A percentile compares a stretch with the other conserved stretches of the same genome.
Conservation (phyloP, 2,113 vertebrate species). For the Cephalopterus ornatus region DNA sequence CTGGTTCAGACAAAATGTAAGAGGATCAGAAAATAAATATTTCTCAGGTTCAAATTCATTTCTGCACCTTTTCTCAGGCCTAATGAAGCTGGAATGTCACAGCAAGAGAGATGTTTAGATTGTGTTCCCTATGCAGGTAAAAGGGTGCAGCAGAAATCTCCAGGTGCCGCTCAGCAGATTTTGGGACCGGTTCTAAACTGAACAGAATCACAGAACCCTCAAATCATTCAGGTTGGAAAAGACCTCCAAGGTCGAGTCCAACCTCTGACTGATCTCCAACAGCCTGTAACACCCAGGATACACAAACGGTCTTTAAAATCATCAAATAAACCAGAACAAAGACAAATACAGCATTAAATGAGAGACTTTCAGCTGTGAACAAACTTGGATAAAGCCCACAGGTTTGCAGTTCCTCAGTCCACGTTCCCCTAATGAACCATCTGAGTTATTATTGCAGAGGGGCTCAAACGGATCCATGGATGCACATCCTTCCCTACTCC, state of each 20-base stretch:
- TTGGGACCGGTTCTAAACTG: neutral
- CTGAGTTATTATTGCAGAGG: neutral
- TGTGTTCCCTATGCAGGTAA: neutral
- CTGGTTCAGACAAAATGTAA: neutral
- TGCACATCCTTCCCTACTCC: neutral
- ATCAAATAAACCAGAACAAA: neutral
- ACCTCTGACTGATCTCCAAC: neutral
- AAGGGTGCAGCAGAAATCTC: neutral
- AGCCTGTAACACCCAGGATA: neutral
- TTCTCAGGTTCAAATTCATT: neutral
- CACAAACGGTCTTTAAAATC: neutral
- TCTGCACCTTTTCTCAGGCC: neutral
- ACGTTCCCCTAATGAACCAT: rapidly evolving
- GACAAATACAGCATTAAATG: too few relatives aligned
- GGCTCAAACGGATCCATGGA: neutral
- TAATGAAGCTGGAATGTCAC: neutral
- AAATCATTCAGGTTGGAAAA: neutral
- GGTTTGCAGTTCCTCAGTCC: neutral
- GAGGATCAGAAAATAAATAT: neutral
- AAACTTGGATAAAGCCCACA: neutral
- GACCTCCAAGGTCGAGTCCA: neutral
- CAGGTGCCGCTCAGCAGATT: neutral
- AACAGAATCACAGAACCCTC: neutral
- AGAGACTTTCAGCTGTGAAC: neutral
- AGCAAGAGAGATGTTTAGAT: too few relatives aligned